Evolutionary conservation across 2,797 vertebrate genomes (phyloP).

Genomic region (Parauchenoglanis ngamensis): DNA sequence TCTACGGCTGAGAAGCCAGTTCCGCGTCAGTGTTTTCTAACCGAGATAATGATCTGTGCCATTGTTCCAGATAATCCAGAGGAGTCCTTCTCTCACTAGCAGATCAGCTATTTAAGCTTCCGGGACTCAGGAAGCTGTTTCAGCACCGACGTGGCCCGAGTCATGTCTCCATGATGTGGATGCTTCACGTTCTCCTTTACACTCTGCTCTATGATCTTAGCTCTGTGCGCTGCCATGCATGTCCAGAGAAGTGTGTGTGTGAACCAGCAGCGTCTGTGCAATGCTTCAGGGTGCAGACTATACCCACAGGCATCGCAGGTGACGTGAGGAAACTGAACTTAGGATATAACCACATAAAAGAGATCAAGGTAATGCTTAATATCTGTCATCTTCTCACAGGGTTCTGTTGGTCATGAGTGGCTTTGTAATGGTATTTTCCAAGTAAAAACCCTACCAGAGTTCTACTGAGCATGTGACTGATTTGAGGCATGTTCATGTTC

Average conservation of each 20-base stretch:
- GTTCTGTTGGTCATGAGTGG: neutral
- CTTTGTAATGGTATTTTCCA: neutral
- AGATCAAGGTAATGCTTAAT: constrained; percentile 70
- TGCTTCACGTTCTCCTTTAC: constrained; percentile 53
- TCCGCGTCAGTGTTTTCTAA: constrained; percentile 63
- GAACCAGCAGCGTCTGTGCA: constrained; percentile 69
- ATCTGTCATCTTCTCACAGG: neutral
- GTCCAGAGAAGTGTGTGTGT: constrained; percentile 78
- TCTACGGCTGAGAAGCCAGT: constrained; percentile 72
- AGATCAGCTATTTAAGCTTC: constrained; percentile 54
- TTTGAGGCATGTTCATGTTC: neutral
- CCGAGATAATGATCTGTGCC: constrained; percentile 62
- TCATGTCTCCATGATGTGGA: constrained; percentile 67
- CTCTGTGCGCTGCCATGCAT: constrained; percentile 50
- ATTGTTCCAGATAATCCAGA: constrained; percentile 60
- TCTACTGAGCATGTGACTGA: neutral
- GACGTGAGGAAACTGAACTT: constrained; percentile 73
- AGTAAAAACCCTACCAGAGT: no score
- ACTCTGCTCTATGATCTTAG: constrained; percentile 52
- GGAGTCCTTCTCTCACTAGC: constrained; percentile 43
- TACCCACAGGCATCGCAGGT: constrained; percentile 70
- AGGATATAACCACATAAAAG: constrained; percentile 77
- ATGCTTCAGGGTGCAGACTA: constrained; percentile 73
- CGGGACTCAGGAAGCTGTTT: constrained; percentile 16
- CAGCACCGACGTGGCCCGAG: constrained; percentile 22